phyloP scores from a whole-genome alignment of 2,113 vertebrate genomes.

The Callaeas wilsoni region DNA sequence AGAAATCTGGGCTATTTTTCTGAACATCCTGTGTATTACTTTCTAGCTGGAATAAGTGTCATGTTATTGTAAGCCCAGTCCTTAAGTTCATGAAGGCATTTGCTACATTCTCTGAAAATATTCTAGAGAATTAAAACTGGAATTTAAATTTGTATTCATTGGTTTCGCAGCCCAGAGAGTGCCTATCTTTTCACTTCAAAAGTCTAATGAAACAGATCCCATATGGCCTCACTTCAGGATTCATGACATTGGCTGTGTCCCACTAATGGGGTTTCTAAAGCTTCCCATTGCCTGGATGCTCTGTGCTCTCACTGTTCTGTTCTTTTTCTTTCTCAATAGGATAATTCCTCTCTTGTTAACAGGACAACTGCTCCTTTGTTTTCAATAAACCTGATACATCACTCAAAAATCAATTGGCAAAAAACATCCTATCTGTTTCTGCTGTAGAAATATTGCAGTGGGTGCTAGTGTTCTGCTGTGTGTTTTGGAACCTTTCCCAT shows the following conservation, averaged over 20 bases:
- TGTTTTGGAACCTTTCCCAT: not conserved
- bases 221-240: not conserved
- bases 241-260: rapidly evolving
- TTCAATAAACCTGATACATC: not conserved
- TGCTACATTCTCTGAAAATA: not conserved
- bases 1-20: not conserved
- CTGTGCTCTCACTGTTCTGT: not conserved
- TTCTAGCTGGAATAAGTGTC: not conserved
- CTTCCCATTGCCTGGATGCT: not conserved
- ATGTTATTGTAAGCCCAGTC: not conserved
- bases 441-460: not conserved
- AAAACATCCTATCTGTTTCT: not conserved
- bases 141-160: not conserved
- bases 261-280: not conserved
- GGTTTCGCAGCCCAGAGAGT: not conserved
- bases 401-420: not conserved
- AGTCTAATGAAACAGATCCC: not conserved
- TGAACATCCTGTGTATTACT: not conserved
- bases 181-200: not conserved
- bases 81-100: not conserved
- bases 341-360: not conserved
- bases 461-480: not conserved
- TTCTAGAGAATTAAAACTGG: not conserved
- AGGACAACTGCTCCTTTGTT: not conserved
- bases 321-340: not conserved